These are phyloP conservation scores for Morelia viridis DNA, from an alignment of 2,797 vertebrate species.

Conservation along the genomic window DNA sequence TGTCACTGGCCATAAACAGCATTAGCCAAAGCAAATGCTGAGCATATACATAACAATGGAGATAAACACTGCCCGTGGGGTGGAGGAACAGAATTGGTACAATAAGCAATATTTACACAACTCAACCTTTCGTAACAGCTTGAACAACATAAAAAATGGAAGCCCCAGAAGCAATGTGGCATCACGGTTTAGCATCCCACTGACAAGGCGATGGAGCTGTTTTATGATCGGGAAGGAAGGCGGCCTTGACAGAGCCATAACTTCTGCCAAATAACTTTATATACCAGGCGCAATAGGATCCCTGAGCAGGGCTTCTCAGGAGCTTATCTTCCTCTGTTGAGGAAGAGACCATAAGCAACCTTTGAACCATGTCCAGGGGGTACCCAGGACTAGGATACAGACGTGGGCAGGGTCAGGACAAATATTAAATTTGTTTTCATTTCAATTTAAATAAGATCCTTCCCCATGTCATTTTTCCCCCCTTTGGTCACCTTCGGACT, in stretches of 20 bases:
- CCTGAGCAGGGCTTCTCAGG: neutral
- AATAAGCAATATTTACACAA: constrained; percentile 37
- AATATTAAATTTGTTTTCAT: neutral
- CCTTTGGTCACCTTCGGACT: no score
- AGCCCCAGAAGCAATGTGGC: neutral
- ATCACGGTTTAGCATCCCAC: accelerated
- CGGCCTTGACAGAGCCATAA: neutral
- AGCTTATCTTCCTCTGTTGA: neutral
- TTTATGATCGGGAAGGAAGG: neutral
- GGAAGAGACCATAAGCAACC: neutral
- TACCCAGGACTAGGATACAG: neutral
- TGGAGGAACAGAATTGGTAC: neutral
- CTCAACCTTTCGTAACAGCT: constrained; percentile 34
- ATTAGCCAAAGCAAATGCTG: constrained; percentile 37
- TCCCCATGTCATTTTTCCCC: no score
- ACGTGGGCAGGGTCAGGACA: neutral
- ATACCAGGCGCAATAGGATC: neutral
- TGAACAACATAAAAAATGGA: constrained; percentile 30
- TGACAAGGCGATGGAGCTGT: neutral
- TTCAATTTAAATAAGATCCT: neutral
- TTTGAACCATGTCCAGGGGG: neutral
- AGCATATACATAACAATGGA: constrained; percentile 39
- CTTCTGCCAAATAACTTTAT: constrained; percentile 4
- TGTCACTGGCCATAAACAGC: constrained; percentile 49
- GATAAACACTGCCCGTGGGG: neutral